Percentiles rank a stretch among this genome's conserved stretches.
phyloP scores from a whole-genome alignment of 1,140 invertebrate species.

The Diorhabda carinulata region DNA sequence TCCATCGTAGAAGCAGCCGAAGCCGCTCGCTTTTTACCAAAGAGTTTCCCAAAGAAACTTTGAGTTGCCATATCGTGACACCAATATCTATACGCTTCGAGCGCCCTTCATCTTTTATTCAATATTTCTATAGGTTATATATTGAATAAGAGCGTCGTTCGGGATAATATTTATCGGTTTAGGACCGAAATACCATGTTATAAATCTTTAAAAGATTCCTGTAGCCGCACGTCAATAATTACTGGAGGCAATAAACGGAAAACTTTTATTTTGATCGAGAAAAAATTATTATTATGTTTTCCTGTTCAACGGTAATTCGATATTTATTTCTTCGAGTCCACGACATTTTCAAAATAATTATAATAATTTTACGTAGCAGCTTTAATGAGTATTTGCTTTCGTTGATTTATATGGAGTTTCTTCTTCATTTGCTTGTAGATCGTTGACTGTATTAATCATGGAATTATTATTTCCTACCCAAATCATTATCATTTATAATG shows the following conservation, averaged over 20 bases:
- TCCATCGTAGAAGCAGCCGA: background rate
- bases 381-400: no score
- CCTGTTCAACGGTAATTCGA: background rate
- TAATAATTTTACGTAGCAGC: no score
- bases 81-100: constrained; percentile 19
- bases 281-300: background rate
- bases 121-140: constrained; percentile 18
- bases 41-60: constrained; percentile 14
- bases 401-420: no score
- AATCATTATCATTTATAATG: no score
- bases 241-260: background rate
- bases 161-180: constrained; percentile 19
- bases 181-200: constrained; percentile 8
- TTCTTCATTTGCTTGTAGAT: no score
- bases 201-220: constrained; percentile 7
- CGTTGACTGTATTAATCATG: no score
- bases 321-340: background rate
- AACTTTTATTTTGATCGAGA: background rate
- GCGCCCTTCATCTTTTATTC: constrained; percentile 19
- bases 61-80: constrained; percentile 19
- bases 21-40: constrained; percentile 7
- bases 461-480: no score
- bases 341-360: no score
- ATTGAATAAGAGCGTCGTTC: constrained; percentile 18
- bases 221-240: constrained; percentile 5